Percentiles rank a stretch among this genome's conserved stretches.
These are phyloP conservation scores for Vicugna pacos DNA, from an alignment of 2,113 vertebrate species.

Conservation along the genomic window DNA sequence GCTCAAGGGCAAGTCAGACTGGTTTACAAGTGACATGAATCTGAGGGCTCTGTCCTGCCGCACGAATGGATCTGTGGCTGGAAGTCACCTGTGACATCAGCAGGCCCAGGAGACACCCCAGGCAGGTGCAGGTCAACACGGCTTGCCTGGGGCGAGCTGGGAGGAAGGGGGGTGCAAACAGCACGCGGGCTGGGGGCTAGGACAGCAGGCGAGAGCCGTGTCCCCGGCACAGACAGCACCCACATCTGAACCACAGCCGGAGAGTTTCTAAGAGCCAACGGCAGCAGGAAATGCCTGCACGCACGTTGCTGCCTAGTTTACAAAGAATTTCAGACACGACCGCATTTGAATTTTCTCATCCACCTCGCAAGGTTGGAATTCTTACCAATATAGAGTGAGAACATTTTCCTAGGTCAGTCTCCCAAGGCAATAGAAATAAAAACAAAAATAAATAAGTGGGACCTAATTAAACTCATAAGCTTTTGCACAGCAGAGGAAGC, in stretches of 20 bases:
- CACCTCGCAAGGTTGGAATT: neutral
- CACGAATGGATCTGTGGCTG: rapidly evolving
- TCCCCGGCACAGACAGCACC: rapidly evolving
- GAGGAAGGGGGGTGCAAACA: neutral
- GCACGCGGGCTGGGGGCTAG: too few relatives aligned
- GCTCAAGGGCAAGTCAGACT: neutral
- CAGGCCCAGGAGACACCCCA: neutral
- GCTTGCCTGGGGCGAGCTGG: neutral
- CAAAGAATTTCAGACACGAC: neutral
- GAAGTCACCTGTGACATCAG: neutral
- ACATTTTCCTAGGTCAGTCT: too few relatives aligned
- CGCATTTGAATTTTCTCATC: neutral
- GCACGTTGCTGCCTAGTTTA: neutral
- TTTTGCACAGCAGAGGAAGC: too few relatives aligned
- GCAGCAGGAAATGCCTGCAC: neutral
- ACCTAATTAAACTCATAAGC: too few relatives aligned
- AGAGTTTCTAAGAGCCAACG: neutral
- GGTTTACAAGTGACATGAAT: neutral
- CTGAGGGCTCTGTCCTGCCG: neutral
- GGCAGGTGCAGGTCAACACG: neutral
- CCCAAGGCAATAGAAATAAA: too few relatives aligned
- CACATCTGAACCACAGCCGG: neutral
- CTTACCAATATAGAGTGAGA: neutral
- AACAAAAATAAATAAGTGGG: too few relatives aligned
- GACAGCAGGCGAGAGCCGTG: rapidly evolving